phyloP scores from a whole-genome alignment of 2,113 vertebrate genomes.

The Centropus bengalensis region DNA sequence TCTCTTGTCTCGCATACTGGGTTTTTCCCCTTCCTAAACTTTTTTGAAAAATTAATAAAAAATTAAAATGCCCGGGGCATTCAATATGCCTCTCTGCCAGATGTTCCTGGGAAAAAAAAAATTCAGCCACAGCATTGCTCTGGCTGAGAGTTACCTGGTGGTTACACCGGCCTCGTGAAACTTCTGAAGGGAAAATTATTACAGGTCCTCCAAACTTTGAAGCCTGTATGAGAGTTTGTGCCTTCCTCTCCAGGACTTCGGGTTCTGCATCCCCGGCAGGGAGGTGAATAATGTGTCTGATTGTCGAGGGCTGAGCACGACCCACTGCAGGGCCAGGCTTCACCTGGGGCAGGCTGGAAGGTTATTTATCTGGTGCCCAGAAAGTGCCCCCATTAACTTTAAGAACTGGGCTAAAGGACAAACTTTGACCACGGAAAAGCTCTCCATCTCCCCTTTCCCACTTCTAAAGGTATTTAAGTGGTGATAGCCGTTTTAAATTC shows the following conservation, averaged over 20 bases:
- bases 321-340: neutral
- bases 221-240: neutral
- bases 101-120: neutral
- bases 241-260: neutral
- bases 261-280: neutral
- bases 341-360: neutral
- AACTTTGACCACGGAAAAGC: neutral
- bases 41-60: no score
- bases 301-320: neutral
- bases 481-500: slow-evolving; percentile 38
- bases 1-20: neutral
- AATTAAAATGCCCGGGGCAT: neutral
- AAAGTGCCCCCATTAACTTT: slow-evolving; percentile 1
- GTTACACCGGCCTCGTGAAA: neutral
- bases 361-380: neutral
- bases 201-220: neutral
- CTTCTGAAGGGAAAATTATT: neutral
- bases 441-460: neutral
- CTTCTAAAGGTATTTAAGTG: slow-evolving; percentile 40
- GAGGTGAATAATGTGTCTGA: neutral
- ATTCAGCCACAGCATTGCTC: neutral
- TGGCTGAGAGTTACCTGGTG: neutral
- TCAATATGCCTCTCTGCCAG: neutral
- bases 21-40: neutral
- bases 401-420: neutral